Conservation (phyloP, 1,140 invertebrate species). For the Orius insidiosus region DNA sequence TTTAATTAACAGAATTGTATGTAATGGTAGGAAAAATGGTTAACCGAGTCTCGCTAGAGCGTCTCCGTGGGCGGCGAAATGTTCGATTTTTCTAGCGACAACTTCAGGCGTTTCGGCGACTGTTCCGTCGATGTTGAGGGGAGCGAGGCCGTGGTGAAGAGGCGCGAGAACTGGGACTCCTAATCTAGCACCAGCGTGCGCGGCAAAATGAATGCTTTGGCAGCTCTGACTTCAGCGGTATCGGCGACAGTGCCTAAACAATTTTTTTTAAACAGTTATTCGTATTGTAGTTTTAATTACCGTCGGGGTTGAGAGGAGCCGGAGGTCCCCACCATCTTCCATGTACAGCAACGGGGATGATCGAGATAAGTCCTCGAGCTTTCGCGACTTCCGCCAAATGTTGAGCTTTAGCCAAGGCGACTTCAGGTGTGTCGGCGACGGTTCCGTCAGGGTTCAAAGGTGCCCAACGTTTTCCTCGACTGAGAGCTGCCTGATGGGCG, state of each 20-base stretch:
- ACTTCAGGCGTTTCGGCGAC: constrained; percentile 11
- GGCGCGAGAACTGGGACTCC: constrained; percentile 18
- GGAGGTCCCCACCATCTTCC: constrained; percentile 14
- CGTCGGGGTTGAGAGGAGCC: constrained; percentile 25
- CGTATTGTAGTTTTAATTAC: too few species aligned
- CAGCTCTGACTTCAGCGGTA: constrained; percentile 32
- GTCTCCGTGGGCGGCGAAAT: constrained; percentile 35
- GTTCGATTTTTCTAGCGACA: constrained; percentile 32
- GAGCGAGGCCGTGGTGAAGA: constrained; percentile 20
- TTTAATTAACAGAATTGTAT: too few species aligned
- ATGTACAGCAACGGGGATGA: constrained; percentile 23
- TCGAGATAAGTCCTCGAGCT: constrained; percentile 24
- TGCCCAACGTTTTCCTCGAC: constrained; percentile 16
- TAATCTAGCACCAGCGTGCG: constrained; percentile 24
- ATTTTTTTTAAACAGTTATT: too few species aligned
- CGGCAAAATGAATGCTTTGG: constrained; percentile 29
- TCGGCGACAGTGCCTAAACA: constrained; percentile 31
- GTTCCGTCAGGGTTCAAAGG: constrained; percentile 10
- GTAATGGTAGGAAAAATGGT: neutral
- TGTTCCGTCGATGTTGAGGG: constrained; percentile 12
- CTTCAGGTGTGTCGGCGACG: constrained; percentile 36
- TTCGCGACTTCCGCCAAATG: constrained; percentile 35
- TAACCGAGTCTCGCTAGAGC: constrained; percentile 25
- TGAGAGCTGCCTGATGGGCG: constrained; percentile 29
- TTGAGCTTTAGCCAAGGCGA: constrained; percentile 36